Evolutionary conservation across 2,797 vertebrate species (phyloP), one percentile per base, ranked within the genome.

Genomic region (Amphiprion clarkii): DNA sequence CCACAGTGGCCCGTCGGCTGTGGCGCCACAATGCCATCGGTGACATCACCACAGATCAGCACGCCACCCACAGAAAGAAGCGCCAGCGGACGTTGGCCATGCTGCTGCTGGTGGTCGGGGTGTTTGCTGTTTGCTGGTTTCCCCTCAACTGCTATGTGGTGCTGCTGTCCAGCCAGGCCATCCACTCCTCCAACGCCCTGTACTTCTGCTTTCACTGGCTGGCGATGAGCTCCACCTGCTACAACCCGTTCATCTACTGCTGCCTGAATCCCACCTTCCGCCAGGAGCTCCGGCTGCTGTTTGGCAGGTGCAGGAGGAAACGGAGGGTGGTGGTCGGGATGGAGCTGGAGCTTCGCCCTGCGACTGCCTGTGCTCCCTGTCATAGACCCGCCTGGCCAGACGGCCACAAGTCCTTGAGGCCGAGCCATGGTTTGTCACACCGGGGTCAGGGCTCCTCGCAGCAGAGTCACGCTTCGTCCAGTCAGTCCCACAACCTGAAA

Each of bases 191-290:
- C 84, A 97, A 97, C 0, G 92, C 91, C n/a, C 83, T 97, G 14
- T 98, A 97, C 83, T 97, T 98, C n/a, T 95, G 95, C 80, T 96
- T 97, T 69, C 97, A 98, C 88, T 98, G 96, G 97, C 93, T 98
- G 4, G 97, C 97, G 58, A 97, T 97, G 96, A 98, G 96, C 92
- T 97, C 97, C 82, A 97, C 97, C 60, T 98, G 96, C 89, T 98
- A 98, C 94, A 98, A 98, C 83, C 97, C 97, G 27, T 98, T 97
- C 90, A 97, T 98, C 86, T 98, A 98, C 92, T 98, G 96, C 81
- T 98, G 96, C 90, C 93, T 98, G 61, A 97, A 98, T 0, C 94
- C 96, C 62, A 95, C 87, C 71, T 98, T 98, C 87, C 94, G 96
- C 55, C 93, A 95, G 48, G 95, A 96, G 64, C 94, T 98, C 2